Evolutionary conservation across 2,888 invertebrate genomes (phyloP), one percentile per base, ranked within the genome.

Genomic region (Empis livida): DNA sequence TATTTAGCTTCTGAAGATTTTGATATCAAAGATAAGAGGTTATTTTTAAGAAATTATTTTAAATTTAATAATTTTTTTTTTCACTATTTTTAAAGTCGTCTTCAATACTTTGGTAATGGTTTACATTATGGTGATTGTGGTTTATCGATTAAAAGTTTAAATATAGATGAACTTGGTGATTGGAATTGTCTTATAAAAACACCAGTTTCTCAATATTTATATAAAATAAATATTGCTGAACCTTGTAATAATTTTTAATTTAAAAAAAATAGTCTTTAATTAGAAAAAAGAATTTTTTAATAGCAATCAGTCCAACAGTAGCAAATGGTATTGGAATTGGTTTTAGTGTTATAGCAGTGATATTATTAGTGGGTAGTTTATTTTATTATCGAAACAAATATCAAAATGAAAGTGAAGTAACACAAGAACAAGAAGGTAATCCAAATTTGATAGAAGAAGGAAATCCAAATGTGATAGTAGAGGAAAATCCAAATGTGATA

Each of bases 121-220:
- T 48, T 60, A 35, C 48, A 53, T 16, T 49, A 49, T 40, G 60
- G 60, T 10, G 57, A 57, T 38, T 60, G 60, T 27, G 60, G 60
- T 11, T 51, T 56, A 17, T 54, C 53, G 44, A 56, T 60, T 30
- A 50, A 42, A 31, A 51, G 52, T n/a, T 41, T 56, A 2, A 47
- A 35, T 16, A 44, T 31, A 2, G 49, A 55, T 20, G 60, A 60
- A 44, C 57, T 54, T 41, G 60, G 60, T 2, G 43, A 48, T n/a
- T 60, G 60, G 60, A 55, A 51, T 48, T 60, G 60, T 27, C 57
- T 17, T 17, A 39, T 39, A 6, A 17, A 13, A 39, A 17, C 17
- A 11, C 11, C 17, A 13, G 4, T 11, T 39, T 1, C 11, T 11
- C 16, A 17, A 17, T 10, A 11, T 17, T 39, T 17, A 10, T 38